Evolutionary conservation across 37 sponge, comb jelly and placozoan genomes (phyloP).

Genomic region (Bolinopsis microptera): DNA sequence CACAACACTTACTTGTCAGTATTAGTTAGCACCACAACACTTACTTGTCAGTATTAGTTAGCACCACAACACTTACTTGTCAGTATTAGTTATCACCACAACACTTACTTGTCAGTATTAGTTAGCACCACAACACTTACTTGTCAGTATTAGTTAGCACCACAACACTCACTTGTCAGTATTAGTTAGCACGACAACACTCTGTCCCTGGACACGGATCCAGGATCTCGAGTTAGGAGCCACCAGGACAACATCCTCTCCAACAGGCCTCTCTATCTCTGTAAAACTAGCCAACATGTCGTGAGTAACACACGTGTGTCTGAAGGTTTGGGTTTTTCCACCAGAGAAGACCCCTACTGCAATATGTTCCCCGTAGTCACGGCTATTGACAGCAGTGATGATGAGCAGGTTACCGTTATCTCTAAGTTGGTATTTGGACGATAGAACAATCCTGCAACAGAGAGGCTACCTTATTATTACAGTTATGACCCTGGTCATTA

Average conservation of each 20-base stretch:
- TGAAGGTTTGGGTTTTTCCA: background rate
- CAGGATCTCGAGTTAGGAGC: background rate
- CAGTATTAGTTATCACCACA: no score
- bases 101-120: no score
- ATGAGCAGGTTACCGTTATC: background rate
- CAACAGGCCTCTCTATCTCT: background rate
- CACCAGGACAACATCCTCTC: background rate
- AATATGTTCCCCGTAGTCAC: background rate
- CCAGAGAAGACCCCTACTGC: slow-evolving; percentile 4
- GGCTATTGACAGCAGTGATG: background rate
- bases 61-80: no score
- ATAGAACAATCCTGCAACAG: background rate
- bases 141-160: no score
- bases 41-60: no score
- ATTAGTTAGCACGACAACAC: background rate
- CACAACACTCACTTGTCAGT: background rate
- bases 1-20: no score
- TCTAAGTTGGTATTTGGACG: background rate
- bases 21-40: no score
- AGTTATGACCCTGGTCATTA: no score
- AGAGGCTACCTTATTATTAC: background rate
- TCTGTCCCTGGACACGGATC: background rate
- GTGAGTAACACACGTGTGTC: background rate
- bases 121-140: no score
- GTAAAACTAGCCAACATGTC: background rate